Conservation (phyloP, 2,113 vertebrate genomes). For the Labeo catla region DNA sequence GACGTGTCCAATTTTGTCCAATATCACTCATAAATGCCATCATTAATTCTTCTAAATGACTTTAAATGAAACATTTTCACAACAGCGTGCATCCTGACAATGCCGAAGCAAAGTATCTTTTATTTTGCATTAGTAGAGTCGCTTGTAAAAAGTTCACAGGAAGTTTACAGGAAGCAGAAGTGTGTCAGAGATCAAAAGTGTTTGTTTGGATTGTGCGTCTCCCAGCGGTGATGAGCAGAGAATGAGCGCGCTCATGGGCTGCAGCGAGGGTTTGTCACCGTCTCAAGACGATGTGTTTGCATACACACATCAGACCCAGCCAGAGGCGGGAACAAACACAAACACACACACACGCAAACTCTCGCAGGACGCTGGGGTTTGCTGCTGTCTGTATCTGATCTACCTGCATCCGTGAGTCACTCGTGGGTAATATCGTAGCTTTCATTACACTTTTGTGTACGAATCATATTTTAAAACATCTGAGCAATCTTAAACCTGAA, state of each 20-base stretch:
- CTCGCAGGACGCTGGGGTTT: constrained; percentile 76
- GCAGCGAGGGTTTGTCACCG: constrained; percentile 82
- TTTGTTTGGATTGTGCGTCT: constrained; percentile 82
- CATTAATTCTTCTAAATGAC: background rate
- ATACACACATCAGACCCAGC: constrained; percentile 77
- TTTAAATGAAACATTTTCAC: background rate
- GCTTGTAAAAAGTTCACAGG: constrained; percentile 69
- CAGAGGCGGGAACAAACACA: constrained; percentile 69
- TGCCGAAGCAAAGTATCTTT: constrained; percentile 42
- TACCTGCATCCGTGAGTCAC: constrained; percentile 71
- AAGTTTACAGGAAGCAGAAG: constrained; percentile 67
- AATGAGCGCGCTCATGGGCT: constrained; percentile 77
- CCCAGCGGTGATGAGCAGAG: constrained; percentile 61
- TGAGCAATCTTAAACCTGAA: constrained; percentile 76
- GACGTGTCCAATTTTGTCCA: background rate
- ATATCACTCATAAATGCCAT: background rate
- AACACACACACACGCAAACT: constrained; percentile 54
- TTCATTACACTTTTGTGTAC: constrained; percentile 65
- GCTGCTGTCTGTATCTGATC: constrained; percentile 75
- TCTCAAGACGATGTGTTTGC: constrained; percentile 80
- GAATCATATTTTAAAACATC: constrained; percentile 69
- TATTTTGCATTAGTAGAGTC: constrained; percentile 58
- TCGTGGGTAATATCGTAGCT: constrained; percentile 61
- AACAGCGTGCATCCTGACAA: constrained; percentile 56
- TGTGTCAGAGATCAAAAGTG: constrained; percentile 74